Evolutionary conservation across 2,888 invertebrate genomes (phyloP), one percentile per base, ranked within the genome.

Genomic region (Melipona bicolor): DNA sequence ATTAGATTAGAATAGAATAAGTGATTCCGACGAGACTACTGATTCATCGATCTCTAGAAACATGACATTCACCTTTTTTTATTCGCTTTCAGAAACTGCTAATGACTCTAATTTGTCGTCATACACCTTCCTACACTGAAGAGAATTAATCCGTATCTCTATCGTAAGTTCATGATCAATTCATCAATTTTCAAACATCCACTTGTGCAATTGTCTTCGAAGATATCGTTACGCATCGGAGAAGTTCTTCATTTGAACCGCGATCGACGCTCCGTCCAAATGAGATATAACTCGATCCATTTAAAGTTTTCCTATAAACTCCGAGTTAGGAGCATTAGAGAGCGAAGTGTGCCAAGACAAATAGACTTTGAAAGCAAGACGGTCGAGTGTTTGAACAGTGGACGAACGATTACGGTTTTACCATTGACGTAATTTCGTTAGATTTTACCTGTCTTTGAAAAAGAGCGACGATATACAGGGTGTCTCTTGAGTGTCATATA

Each of bases 91-190:
- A 49, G 36, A 75, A 71, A 50, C 4, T 24, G 4, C 4, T 13
- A 17, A 43, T 0, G n/a, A 52, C 11, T 59, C 50, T 64, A 19
- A 13, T 21, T 19, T 5, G 19, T 27, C 4, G 43, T n/a, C 50
- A 0, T 6, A n/a, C 19, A 19, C 11, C 19, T 32, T 50, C n/a
- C n/a, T n/a, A n/a, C 32, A 32, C 59, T 5, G 2, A 56, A 4
- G 6, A 43, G 27, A 19, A 11, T 61, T 21, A 50, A 54, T 24
- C 24, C 9, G 49, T 36, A 52, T 50, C 50, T 43, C 15, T 4
- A 2, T 65, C 27, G 4, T 4, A 67, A 21, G 17, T 43, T 62
- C 43, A 77, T 65, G 64, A 69, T n/a, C 17, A 59, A 71, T 71
- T 24, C 52, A 36, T 59, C 78, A 36, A 77, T 71, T 71, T 61